A percentile compares a stretch with the other conserved stretches of the same genome.
Conservation (phyloP, 2,888 invertebrate species). For the Platypus cylindrus region DNA sequence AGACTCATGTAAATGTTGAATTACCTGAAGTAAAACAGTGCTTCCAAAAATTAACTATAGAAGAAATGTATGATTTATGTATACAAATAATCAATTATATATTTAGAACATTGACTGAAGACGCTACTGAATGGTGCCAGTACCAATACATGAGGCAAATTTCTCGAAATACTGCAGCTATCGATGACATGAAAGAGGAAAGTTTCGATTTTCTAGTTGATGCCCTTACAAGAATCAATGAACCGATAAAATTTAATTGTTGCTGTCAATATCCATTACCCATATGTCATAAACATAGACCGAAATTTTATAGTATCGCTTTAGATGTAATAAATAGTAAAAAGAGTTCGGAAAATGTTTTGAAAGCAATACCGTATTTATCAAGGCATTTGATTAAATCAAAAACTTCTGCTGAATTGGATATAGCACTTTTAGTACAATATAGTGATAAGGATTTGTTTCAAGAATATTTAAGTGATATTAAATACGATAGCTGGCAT, state of each 20-base stretch:
- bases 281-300: slow-evolving; percentile 33
- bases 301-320: slow-evolving; percentile 44
- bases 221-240: slow-evolving; percentile 40
- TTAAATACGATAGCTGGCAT: slow-evolving; percentile 49
- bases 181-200: slow-evolving; percentile 10
- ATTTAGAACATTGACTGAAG: slow-evolving; percentile 17
- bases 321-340: slow-evolving; percentile 37
- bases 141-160: slow-evolving; percentile 29
- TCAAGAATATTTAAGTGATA: slow-evolving; percentile 40
- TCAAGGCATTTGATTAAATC: slow-evolving; percentile 46
- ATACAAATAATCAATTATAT: slow-evolving; percentile 24
- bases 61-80: slow-evolving; percentile 22
- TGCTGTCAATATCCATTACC: slow-evolving; percentile 49
- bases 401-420: slow-evolving; percentile 36
- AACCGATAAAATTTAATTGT: slow-evolving; percentile 42
- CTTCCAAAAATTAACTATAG: slow-evolving; percentile 19
- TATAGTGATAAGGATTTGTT: slow-evolving; percentile 45
- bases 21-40: slow-evolving; percentile 24
- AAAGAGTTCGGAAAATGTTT: slow-evolving; percentile 35
- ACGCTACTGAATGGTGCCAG: slow-evolving; percentile 27
- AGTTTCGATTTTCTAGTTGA: slow-evolving; percentile 37
- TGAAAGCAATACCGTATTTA: slow-evolving; percentile 48
- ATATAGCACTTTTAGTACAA: slow-evolving; percentile 46
- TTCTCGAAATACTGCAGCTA: slow-evolving; percentile 14
- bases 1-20: slow-evolving; percentile 28